These are phyloP conservation scores for Garrulus glandarius DNA, from an alignment of 2,797 vertebrate species.

Conservation along the genomic window DNA sequence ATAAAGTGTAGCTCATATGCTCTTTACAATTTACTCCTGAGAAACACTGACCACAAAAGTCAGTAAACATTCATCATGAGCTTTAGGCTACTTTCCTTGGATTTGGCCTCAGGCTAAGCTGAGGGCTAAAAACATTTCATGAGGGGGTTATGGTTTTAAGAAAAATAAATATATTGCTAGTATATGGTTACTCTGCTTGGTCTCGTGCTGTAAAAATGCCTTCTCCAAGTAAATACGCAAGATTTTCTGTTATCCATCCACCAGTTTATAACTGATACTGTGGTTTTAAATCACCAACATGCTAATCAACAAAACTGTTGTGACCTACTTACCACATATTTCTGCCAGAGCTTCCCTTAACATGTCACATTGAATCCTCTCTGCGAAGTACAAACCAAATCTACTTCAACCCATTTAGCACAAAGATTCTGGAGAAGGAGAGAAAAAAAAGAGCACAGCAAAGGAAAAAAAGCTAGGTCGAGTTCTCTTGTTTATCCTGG, in stretches of 20 bases:
- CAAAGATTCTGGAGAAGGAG: background rate
- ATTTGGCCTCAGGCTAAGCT: constrained; percentile 79
- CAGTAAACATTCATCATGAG: constrained; percentile 74
- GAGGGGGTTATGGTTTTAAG: constrained; percentile 58
- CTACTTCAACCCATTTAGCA: constrained; percentile 53
- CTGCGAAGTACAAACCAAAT: constrained; percentile 53
- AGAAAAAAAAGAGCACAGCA: background rate
- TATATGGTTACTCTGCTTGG: constrained; percentile 28
- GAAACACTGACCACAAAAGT: constrained; percentile 73
- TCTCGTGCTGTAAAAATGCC: constrained; percentile 35
- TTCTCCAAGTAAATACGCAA: background rate
- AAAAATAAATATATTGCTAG: constrained; percentile 52
- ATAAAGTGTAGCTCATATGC: constrained; percentile 62
- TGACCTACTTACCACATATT: constrained; percentile 74
- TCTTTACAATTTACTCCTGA: constrained; percentile 72
- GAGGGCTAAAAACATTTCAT: constrained; percentile 72
- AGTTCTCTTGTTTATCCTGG: constrained; percentile 45
- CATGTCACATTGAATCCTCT: constrained; percentile 53
- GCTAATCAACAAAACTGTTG: constrained; percentile 65
- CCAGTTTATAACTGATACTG: constrained; percentile 31
- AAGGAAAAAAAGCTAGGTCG: constrained; percentile 43
- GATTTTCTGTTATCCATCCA: constrained; percentile 16
- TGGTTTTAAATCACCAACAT: constrained; percentile 59
- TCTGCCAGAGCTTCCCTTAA: constrained; percentile 55
- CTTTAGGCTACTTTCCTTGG: constrained; percentile 74